Evolutionary conservation across 2,888 invertebrate species (phyloP), one percentile per base, ranked within the genome.

Genomic region (Nysson spinosus): DNA sequence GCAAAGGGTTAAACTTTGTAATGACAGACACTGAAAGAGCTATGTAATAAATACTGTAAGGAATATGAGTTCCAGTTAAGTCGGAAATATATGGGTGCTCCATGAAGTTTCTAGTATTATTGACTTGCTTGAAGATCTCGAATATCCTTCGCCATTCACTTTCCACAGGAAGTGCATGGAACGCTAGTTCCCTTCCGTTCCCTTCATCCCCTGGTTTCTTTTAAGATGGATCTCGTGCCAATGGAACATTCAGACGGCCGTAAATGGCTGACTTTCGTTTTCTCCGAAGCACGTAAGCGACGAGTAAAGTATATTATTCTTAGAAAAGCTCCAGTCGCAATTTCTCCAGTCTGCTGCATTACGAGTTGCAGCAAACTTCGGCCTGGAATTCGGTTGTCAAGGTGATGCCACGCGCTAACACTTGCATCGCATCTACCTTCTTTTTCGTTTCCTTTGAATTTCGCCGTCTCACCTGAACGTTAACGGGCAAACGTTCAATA

Each of bases 341-440:
- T 62, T 39, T 35, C 24, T 14, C 11, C 28, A 11, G 19, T 14
- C 28, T 22, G 7, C 39, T 42, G 14, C 9, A 34, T n/a, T n/a
- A 28, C 11, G 35, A 28, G 4, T 26, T 35, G 28, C 20, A n/a
- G n/a, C n/a, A 39, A 24, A 44, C 34, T 39, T 5, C 28, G 11
- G n/a, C 7, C 35, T 14, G 32, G 24, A 32, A 40, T 64, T 9
- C 24, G 35, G 72, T 73, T 55, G 19, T 54, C 73, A 57, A 72
- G 75, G 75, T 47, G 55, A 73, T 67, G 60, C 60, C 73, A 75
- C 63, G 73, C 61, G 39, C 51, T n/a, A 9, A 34, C 56, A 60
- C 71, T 75, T 40, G 19, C 28, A 19, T 20, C 24, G 24, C 12
- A 22, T 35, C 37, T 37, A 26, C 28, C 43, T 46, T 37, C 43